phyloP scores from a whole-genome alignment of 1,140 invertebrate genomes.

The Diorhabda elongata region DNA sequence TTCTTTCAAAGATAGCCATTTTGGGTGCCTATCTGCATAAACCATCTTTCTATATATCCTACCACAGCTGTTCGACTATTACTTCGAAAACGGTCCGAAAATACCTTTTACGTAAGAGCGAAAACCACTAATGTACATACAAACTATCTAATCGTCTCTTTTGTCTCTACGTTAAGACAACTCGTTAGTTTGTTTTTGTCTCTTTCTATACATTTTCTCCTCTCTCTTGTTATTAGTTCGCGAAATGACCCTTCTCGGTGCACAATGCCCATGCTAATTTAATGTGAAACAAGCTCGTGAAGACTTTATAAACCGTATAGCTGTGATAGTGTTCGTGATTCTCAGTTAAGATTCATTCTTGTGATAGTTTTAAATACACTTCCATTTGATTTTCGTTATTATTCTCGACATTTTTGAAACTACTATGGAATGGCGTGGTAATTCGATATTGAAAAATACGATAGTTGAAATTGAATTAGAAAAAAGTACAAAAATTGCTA shows the following conservation, averaged over 20 bases:
- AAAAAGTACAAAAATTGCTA: neutral
- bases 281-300: slow-evolving; percentile 14
- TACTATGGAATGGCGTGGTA: neutral
- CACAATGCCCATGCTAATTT: slow-evolving; percentile 26
- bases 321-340: too few species aligned
- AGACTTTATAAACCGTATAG: slow-evolving; percentile 5
- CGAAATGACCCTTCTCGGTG: slow-evolving; percentile 15
- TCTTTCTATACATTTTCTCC: slow-evolving; percentile 6
- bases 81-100: slow-evolving; percentile 27
- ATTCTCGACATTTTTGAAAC: neutral
- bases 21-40: slow-evolving; percentile 42
- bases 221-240: slow-evolving; percentile 6
- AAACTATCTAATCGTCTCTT: slow-evolving; percentile 41
- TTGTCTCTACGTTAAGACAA: slow-evolving; percentile 33
- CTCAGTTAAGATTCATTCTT: slow-evolving; percentile 3
- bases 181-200: slow-evolving; percentile 16
- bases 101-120: slow-evolving; percentile 27
- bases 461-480: neutral
- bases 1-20: slow-evolving; percentile 41
- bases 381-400: neutral
- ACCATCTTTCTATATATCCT: slow-evolving; percentile 37
- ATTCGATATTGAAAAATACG: neutral
- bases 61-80: slow-evolving; percentile 33
- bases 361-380: neutral
- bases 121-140: slow-evolving; percentile 34